Conservation (phyloP, 2,797 vertebrate species). For the Sylvilagus floridanus region DNA sequence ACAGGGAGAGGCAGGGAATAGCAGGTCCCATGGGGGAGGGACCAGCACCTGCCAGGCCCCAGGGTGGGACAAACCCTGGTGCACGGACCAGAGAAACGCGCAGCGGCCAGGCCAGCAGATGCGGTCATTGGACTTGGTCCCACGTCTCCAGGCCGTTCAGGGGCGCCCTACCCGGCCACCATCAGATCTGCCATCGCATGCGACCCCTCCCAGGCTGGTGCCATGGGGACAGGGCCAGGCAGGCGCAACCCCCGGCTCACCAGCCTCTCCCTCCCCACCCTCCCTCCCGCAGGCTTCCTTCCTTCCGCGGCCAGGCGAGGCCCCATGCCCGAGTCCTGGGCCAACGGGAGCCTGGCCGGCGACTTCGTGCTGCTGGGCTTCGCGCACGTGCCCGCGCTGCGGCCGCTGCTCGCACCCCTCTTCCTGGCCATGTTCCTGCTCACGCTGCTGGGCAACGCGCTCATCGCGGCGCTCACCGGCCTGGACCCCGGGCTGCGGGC, state of each 20-base stretch:
- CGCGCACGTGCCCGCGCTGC: slow-evolving; percentile 19
- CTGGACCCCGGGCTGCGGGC: not conserved
- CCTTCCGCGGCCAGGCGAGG: rapidly evolving
- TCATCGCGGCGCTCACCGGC: slow-evolving; percentile 32
- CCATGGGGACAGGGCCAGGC: not conserved
- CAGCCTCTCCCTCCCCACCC: not conserved
- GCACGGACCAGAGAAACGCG: not conserved
- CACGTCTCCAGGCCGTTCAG: not conserved
- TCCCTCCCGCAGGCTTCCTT: not conserved
- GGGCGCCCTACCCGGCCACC: too few relatives aligned
- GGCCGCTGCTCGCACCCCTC: slow-evolving; percentile 7
- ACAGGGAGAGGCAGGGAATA: not conserved
- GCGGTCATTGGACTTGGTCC: not conserved
- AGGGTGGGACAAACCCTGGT: not conserved
- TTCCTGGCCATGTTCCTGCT: slow-evolving; percentile 63
- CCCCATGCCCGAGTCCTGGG: not conserved
- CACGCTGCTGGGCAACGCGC: slow-evolving; percentile 49
- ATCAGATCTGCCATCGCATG: not conserved
- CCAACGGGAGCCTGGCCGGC: not conserved
- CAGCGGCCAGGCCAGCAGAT: not conserved
- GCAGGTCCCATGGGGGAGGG: too few relatives aligned
- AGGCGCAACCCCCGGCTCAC: not conserved
- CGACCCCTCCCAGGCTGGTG: not conserved
- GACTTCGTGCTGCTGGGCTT: slow-evolving; percentile 71
- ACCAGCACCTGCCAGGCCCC: too few relatives aligned